phyloP scores from a whole-genome alignment of 1,140 invertebrate genomes.

The Tetramorium alpestre region DNA sequence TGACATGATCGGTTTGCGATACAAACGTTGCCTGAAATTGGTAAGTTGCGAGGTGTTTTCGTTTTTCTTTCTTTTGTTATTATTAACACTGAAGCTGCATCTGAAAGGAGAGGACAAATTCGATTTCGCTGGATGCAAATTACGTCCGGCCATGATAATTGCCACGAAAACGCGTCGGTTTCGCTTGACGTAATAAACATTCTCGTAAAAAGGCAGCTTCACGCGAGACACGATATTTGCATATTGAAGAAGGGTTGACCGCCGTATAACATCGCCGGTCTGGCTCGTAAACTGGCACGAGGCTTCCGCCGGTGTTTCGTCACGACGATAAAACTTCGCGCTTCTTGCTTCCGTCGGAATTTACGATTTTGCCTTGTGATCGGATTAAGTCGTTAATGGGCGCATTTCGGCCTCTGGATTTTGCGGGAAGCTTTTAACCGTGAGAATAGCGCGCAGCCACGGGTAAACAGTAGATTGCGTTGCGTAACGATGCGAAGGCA shows the following conservation, averaged over 20 bases:
- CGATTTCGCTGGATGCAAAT: background rate
- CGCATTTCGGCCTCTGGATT: background rate
- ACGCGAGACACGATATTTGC: background rate
- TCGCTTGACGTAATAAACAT: background rate
- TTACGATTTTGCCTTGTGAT: slow-evolving; percentile 2
- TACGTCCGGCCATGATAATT: background rate
- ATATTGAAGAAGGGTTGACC: slow-evolving; percentile 1
- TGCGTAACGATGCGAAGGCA: slow-evolving; percentile 45
- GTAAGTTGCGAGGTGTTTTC: background rate
- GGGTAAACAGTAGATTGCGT: slow-evolving; percentile 27
- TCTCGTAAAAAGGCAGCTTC: background rate
- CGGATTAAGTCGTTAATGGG: slow-evolving; percentile 9
- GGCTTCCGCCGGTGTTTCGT: slow-evolving; percentile 2
- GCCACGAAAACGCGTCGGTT: background rate
- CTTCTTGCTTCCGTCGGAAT: background rate
- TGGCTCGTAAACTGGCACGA: slow-evolving; percentile 22
- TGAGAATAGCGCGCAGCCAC: background rate
- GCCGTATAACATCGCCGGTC: background rate
- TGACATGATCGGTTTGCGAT: background rate
- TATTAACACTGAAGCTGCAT: background rate
- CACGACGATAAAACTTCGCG: background rate
- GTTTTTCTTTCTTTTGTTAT: background rate
- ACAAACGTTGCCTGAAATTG: background rate
- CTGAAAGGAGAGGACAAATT: background rate
- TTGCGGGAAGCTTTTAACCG: background rate